Percentiles rank a stretch among this genome's conserved stretches.
These are phyloP conservation scores for Drosophila nannoptera DNA, from an alignment of 1,140 invertebrate species.

Conservation along the genomic window DNA sequence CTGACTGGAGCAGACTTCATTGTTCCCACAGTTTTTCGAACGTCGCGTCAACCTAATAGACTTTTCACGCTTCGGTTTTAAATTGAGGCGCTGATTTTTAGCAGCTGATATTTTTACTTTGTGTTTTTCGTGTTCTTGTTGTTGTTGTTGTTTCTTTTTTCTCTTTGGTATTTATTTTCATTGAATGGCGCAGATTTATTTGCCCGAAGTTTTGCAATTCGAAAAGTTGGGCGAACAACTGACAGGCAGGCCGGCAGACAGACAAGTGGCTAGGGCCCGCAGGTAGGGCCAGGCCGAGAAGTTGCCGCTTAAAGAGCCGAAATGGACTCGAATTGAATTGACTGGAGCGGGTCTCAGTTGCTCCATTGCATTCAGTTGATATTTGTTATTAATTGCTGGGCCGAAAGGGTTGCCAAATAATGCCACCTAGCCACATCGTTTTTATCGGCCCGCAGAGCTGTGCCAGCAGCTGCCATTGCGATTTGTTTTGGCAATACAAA, in stretches of 20 bases:
- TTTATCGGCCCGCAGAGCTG: conserved; percentile 39
- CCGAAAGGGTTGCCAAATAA: conserved; percentile 61
- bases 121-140: neutral
- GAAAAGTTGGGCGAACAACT: conserved; percentile 49
- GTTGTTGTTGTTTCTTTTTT: no score
- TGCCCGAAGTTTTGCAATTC: conserved; percentile 68
- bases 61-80: conserved; percentile 75
- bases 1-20: conserved; percentile 65
- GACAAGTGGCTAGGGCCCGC: conserved; percentile 3
- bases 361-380: conserved; percentile 24
- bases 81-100: conserved; percentile 72
- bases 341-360: conserved; percentile 10
- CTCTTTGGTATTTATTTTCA: conserved; percentile 19
- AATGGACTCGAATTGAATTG: conserved; percentile 23
- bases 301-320: conserved; percentile 29
- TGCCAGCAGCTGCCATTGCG: conserved; percentile 64
- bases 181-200: conserved; percentile 48
- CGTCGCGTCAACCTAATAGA: conserved; percentile 62
- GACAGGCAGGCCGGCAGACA: conserved; percentile 19
- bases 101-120: conserved; percentile 49
- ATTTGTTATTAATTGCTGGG: conserved; percentile 68
- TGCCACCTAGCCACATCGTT: conserved; percentile 12
- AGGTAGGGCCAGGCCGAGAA: conserved; percentile 4
- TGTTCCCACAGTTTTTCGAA: conserved; percentile 67
- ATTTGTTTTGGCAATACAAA: conserved; percentile 55